Conservation (phyloP, 1,140 invertebrate genomes). For the Hycleus cichorii region DNA sequence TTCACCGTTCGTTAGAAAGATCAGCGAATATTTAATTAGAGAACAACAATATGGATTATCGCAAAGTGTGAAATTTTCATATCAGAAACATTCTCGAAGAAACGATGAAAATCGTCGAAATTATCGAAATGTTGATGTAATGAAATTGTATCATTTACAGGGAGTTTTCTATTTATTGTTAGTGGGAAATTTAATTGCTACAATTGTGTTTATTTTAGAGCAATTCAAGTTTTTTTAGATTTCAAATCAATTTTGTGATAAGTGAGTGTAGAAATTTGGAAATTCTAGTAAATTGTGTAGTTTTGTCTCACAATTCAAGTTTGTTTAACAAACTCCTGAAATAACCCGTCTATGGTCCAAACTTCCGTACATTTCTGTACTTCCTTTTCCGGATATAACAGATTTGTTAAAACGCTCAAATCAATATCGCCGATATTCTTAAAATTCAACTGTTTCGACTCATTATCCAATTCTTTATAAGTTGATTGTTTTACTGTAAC, state of each 20-base stretch:
- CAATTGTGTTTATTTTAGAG: neutral
- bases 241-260: neutral
- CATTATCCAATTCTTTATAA: constrained; percentile 35
- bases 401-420: constrained; percentile 32
- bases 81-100: too few species aligned
- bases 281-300: neutral
- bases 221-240: too few species aligned
- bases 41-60: neutral
- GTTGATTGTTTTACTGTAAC: constrained; percentile 34
- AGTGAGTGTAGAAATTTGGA: too few species aligned
- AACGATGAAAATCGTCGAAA: too few species aligned
- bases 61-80: neutral
- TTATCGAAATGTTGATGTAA: neutral
- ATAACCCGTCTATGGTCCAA: constrained; percentile 36
- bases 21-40: constrained; percentile 1
- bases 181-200: neutral
- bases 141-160: constrained; percentile 5
- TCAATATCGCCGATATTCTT: constrained; percentile 35
- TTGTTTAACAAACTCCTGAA: constrained; percentile 28
- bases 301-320: neutral
- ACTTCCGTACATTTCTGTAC: constrained; percentile 30
- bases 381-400: constrained; percentile 33
- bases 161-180: constrained; percentile 3
- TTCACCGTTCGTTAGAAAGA: constrained; percentile 1
- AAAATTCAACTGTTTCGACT: constrained; percentile 27